These are phyloP conservation scores for Drosophila cognata DNA, from an alignment of 2,888 invertebrate species.

Conservation along the genomic window DNA sequence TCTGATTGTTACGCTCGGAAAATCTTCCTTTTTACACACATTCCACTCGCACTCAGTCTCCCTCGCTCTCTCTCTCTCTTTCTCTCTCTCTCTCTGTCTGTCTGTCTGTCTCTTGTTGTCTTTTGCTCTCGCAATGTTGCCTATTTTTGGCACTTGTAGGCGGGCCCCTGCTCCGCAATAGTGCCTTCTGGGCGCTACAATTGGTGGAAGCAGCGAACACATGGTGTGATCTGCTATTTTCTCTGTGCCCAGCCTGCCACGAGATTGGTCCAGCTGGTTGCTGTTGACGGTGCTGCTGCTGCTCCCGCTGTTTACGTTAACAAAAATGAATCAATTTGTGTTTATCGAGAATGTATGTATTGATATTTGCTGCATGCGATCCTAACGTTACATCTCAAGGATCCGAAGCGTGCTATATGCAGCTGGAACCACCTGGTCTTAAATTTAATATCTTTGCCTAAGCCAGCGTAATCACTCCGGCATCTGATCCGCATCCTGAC, in stretches of 20 bases:
- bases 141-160: slow-evolving; percentile 84
- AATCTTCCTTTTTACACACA: slow-evolving; percentile 71
- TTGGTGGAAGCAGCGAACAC: slow-evolving; percentile 69
- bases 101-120: slow-evolving; percentile 15
- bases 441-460: slow-evolving; percentile 49
- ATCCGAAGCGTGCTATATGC: slow-evolving; percentile 65
- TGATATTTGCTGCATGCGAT: slow-evolving; percentile 14
- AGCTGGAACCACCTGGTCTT: slow-evolving; percentile 67
- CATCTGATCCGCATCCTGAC: slow-evolving; percentile 31
- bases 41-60: slow-evolving; percentile 17
- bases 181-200: slow-evolving; percentile 43
- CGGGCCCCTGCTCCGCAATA: slow-evolving; percentile 57
- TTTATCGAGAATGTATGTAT: slow-evolving; percentile 32
- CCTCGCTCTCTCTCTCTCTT: slow-evolving; percentile 2
- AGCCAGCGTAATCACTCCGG: slow-evolving; percentile 35
- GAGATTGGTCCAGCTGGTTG: slow-evolving; percentile 72
- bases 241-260: slow-evolving; percentile 42
- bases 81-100: slow-evolving; percentile 4
- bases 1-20: slow-evolving; percentile 46
- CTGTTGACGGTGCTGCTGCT: slow-evolving; percentile 20
- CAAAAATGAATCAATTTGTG: slow-evolving; percentile 51
- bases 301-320: slow-evolving; percentile 40
- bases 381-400: slow-evolving; percentile 26
- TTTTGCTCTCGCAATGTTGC: slow-evolving; percentile 58
- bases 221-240: slow-evolving; percentile 73